phyloP scores from a whole-genome alignment of 2,113 vertebrate species.

The Bufo gargarizans region DNA sequence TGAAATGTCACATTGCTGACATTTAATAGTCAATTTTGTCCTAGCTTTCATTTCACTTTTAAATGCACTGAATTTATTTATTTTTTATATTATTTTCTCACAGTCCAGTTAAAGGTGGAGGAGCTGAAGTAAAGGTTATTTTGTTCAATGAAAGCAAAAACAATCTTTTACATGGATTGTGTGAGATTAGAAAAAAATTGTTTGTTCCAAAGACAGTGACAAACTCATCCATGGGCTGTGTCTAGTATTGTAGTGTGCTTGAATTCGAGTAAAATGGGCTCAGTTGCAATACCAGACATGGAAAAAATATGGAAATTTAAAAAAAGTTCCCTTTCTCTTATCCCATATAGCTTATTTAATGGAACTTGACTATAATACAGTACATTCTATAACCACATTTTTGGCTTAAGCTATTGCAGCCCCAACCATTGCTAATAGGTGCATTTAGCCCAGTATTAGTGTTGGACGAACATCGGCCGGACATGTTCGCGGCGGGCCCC shows the following conservation, averaged over 20 bases:
- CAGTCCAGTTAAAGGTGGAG: neutral
- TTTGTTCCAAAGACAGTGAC: neutral
- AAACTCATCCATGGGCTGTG: neutral
- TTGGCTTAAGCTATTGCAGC: neutral
- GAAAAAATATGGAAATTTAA: too few relatives aligned
- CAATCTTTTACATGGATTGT: neutral
- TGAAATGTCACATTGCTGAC: slow-evolving; percentile 27
- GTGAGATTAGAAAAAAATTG: neutral
- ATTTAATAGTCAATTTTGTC: slow-evolving; percentile 5
- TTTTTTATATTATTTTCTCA: neutral
- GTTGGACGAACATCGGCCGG: too few relatives aligned
- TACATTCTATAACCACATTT: too few relatives aligned
- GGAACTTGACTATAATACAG: too few relatives aligned
- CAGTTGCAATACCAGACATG: too few relatives aligned
- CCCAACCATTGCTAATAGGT: neutral
- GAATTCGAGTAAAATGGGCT: neutral
- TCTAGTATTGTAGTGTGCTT: neutral
- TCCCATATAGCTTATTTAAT: too few relatives aligned
- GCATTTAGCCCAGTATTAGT: neutral
- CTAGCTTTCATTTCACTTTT: neutral
- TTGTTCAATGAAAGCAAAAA: neutral
- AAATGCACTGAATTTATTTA: neutral
- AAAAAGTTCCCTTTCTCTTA: too few relatives aligned
- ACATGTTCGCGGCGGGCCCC: too few relatives aligned
- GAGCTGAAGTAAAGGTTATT: neutral